Conservation (phyloP, 1,140 invertebrate genomes). For the Drosophila sechellia region DNA sequence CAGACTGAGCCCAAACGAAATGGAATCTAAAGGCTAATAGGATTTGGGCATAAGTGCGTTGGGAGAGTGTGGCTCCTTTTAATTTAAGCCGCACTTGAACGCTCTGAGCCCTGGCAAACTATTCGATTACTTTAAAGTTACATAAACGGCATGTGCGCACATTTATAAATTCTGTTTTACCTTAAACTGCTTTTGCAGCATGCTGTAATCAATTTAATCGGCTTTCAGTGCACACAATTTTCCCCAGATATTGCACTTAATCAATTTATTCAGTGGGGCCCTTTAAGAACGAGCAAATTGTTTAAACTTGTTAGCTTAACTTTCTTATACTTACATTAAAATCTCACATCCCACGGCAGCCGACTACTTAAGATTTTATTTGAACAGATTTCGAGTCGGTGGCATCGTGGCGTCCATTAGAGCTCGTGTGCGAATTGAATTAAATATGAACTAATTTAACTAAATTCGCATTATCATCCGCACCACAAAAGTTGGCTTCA, state of each 20-base stretch:
- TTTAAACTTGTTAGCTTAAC: constrained; percentile 2
- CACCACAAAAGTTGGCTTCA: constrained; percentile 21
- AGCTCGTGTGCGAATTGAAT: constrained; percentile 65
- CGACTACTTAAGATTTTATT: constrained; percentile 43
- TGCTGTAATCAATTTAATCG: constrained; percentile 28
- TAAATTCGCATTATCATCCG: constrained; percentile 54
- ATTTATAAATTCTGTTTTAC: not conserved
- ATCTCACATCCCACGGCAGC: constrained; percentile 1
- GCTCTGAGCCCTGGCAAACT: not conserved
- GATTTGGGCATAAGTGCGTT: constrained; percentile 7
- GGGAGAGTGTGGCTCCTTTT: not conserved
- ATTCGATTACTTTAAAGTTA: not conserved
- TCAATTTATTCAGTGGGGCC: constrained; percentile 4
- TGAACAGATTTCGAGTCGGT: constrained; percentile 18
- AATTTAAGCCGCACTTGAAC: not conserved
- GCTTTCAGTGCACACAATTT: not conserved
- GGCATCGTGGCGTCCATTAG: constrained; percentile 55
- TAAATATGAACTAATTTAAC: constrained; percentile 76
- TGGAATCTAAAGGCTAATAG: constrained; percentile 16
- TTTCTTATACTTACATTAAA: not conserved
- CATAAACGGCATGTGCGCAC: too few species aligned
- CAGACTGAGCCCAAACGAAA: not conserved
- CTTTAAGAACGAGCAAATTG: constrained; percentile 11
- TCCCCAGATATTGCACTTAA: not conserved
- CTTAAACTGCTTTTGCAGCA: not conserved